Conservation (phyloP, 2,113 vertebrate species). For the Telmatochromis brichardi region DNA sequence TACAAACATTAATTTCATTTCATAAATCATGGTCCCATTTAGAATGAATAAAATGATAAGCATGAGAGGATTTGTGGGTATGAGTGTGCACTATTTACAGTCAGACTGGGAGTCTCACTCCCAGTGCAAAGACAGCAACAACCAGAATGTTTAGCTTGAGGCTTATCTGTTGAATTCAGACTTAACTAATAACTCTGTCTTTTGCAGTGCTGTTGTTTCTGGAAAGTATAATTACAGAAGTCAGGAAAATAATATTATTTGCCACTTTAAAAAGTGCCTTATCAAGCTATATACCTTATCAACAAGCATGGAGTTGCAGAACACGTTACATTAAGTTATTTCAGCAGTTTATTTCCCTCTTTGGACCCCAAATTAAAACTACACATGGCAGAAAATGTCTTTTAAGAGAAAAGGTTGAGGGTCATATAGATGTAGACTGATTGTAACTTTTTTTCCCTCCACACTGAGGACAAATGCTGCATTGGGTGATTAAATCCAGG, state of each 20-base stretch:
- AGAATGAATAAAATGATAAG: neutral
- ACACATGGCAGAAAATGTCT: neutral
- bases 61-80: neutral
- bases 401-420: neutral
- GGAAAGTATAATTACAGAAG: neutral
- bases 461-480: slow-evolving; percentile 33
- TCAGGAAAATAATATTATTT: neutral
- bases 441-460: slow-evolving; percentile 11
- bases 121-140: neutral
- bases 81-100: neutral
- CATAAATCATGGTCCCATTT: neutral
- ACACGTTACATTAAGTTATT: neutral
- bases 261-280: neutral
- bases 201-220: neutral
- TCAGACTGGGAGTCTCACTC: neutral
- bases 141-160: neutral
- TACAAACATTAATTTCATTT: neutral
- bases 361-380: neutral
- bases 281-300: neutral
- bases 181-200: neutral
- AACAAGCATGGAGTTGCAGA: neutral
- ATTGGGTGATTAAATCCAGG: slow-evolving; percentile 65
- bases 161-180: neutral
- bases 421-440: slow-evolving; percentile 27
- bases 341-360: neutral